A percentile compares a stretch with the other conserved stretches of the same genome.
Conservation (phyloP, 2,113 vertebrate genomes). For the Thermophis baileyi region DNA sequence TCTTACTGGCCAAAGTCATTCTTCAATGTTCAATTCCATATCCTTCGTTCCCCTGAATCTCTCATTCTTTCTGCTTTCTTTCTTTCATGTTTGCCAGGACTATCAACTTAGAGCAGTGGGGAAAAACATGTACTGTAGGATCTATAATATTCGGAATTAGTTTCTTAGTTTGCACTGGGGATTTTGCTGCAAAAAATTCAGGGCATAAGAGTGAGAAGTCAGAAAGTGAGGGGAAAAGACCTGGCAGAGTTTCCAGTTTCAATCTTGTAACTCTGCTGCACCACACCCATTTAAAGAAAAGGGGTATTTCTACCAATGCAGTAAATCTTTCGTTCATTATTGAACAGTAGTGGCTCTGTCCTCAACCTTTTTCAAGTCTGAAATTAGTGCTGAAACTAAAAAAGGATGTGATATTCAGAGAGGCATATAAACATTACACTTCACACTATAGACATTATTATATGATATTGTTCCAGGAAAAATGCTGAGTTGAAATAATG, state of each 20-base stretch:
- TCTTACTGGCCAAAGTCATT: neutral
- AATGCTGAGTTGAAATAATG: neutral
- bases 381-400: neutral
- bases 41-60: neutral
- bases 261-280: neutral
- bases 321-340: neutral
- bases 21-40: neutral
- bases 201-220: neutral
- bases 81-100: neutral
- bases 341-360: neutral
- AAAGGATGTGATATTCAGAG: neutral
- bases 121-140: neutral
- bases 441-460: neutral
- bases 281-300: neutral
- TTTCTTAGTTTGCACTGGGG: neutral
- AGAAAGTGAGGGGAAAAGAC: neutral
- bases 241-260: neutral
- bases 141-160: neutral
- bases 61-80: neutral
- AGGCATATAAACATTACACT: neutral
- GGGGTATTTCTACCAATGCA: neutral
- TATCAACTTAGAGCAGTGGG: neutral
- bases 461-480: neutral
- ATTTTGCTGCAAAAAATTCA: neutral
- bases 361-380: neutral